These are phyloP conservation scores for Coturnix japonica DNA, from an alignment of 2,113 vertebrate genomes.

Conservation along the genomic window DNA sequence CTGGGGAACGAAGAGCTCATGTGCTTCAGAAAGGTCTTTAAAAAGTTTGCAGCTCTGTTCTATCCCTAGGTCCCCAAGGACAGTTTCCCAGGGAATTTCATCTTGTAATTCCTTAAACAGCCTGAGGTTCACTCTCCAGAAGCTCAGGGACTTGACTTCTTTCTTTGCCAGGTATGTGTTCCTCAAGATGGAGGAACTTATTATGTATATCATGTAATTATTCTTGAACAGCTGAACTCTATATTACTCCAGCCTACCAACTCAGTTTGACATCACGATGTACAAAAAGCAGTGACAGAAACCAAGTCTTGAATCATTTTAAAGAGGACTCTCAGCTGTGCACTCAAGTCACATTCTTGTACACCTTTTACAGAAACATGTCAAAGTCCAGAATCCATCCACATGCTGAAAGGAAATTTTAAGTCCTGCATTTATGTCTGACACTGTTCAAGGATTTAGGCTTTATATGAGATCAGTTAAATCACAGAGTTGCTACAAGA, in stretches of 20 bases:
- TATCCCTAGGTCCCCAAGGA: no score
- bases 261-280: constrained; percentile 40
- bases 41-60: no score
- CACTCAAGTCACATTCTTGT: not conserved
- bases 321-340: not conserved
- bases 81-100: no score
- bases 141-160: no score
- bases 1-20: no score
- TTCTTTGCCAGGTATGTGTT: no score
- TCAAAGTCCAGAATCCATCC: not conserved
- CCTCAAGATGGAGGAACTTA: no score
- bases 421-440: not conserved
- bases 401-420: constrained; percentile 36
- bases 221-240: constrained; percentile 44
- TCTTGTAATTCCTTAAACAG: no score
- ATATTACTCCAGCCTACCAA: constrained; percentile 28
- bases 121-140: no score
- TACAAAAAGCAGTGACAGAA: constrained; percentile 44
- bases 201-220: constrained; percentile 38
- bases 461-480: not conserved
- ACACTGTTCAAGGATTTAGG: not conserved
- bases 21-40: no score
- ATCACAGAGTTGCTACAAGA: not conserved
- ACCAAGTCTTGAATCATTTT: constrained; percentile 39
- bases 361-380: not conserved